Evolutionary conservation across 1,140 invertebrate genomes (phyloP).

Genomic region (Globodera ellingtonae): DNA sequence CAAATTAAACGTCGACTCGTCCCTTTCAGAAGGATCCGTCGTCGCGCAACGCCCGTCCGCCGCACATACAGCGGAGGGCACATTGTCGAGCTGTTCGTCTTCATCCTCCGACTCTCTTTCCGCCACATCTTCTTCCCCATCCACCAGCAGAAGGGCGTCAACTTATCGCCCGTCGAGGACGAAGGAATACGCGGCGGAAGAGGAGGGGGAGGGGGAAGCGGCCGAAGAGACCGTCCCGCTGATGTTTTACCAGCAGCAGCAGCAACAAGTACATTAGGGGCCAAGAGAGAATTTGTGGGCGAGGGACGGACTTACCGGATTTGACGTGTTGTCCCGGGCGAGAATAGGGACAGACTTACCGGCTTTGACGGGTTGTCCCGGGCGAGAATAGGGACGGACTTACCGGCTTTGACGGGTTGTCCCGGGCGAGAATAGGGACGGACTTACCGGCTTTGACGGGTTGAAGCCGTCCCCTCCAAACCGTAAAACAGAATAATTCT

Average conservation of each 20-base stretch:
- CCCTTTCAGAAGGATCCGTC: not conserved
- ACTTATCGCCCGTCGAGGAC: not conserved
- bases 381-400: too few relatives aligned
- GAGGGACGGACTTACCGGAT: not conserved
- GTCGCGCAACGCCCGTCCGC: not conserved
- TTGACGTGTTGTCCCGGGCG: too few relatives aligned
- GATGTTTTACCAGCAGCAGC: slow-evolving; percentile 8
- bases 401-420: too few relatives aligned
- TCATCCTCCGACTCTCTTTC: not conserved
- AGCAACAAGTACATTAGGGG: not conserved
- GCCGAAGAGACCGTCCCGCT: not conserved
- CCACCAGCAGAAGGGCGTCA: not conserved
- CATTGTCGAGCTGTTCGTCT: not conserved
- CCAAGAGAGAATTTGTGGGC: not conserved
- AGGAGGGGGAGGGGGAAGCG: not conserved
- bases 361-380: too few relatives aligned
- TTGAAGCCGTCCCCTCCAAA: too few relatives aligned
- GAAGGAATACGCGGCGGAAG: not conserved
- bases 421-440: too few relatives aligned
- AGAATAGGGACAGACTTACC: too few relatives aligned
- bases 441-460: too few relatives aligned
- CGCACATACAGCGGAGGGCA: too few relatives aligned
- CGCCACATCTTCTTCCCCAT: not conserved
- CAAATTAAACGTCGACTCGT: not conserved
- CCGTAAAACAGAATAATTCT: too few relatives aligned